A percentile compares a stretch with the other conserved stretches of the same genome.
phyloP scores from a whole-genome alignment of 2,113 vertebrate genomes.

The Polypterus bichir region DNA sequence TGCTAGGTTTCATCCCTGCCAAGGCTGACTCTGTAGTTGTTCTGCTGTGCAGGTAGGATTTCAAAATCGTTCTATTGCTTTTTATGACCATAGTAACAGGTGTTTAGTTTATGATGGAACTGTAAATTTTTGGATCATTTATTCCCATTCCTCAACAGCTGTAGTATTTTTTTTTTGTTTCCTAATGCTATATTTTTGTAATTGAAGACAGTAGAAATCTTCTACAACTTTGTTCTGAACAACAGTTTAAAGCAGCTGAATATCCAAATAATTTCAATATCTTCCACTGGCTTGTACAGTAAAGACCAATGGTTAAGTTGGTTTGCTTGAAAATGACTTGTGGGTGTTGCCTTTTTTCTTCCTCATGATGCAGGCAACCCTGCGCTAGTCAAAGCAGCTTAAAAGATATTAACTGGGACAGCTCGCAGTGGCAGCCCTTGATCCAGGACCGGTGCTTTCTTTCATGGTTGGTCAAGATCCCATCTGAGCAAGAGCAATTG shows the following conservation, averaged over 20 bases:
- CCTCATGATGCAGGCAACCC: conserved; percentile 65
- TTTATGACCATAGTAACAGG: background rate
- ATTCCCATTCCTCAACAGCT: too few relatives aligned
- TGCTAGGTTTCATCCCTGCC: conserved; percentile 93
- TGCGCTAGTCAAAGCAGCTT: conserved; percentile 97
- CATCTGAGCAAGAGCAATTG: conserved; percentile 92
- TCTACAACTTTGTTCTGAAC: too few relatives aligned
- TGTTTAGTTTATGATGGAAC: background rate
- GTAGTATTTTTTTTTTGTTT: too few relatives aligned
- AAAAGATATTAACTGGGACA: conserved; percentile 99
- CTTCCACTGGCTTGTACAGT: too few relatives aligned
- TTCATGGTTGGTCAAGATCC: conserved; percentile 96
- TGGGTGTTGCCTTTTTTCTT: background rate
- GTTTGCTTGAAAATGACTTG: too few relatives aligned
- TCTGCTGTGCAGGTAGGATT: conserved; percentile 75
- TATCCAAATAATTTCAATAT: too few relatives aligned
- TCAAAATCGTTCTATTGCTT: background rate
- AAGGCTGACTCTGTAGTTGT: conserved; percentile 96
- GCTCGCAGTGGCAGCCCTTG: conserved; percentile 94
- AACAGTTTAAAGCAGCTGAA: background rate
- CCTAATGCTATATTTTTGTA: too few relatives aligned
- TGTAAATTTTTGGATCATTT: too few relatives aligned
- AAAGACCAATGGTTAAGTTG: too few relatives aligned
- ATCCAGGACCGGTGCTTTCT: conserved; percentile 97
- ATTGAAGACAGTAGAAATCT: too few relatives aligned